Evolutionary conservation across 2,113 vertebrate genomes (phyloP), one percentile per base, ranked within the genome.

Genomic region (Erinaceus europaeus): DNA sequence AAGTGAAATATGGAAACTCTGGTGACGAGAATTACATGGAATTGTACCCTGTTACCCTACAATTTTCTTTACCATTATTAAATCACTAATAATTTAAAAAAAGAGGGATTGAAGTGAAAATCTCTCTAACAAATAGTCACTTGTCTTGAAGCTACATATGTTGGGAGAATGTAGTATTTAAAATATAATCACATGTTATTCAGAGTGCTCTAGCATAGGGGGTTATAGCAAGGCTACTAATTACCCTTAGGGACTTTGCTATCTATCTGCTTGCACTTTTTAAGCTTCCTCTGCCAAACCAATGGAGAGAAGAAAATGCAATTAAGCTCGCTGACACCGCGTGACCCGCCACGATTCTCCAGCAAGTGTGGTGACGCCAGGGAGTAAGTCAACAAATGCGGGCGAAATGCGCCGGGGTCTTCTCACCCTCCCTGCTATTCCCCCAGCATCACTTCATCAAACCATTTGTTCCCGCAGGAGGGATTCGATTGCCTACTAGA

Each of bases 301-400:
- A 9, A 34, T 5, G 32, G 77, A 32, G 62, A 59, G 78, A 86
- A 73, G 36, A n/a, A 86, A 94, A 88, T 67, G 18, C 14, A 92
- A 46, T 64, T 87, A 91, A 92, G 1, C 12, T 48, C 59, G 84
- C 73, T 92, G 34, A 42, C 20, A 11, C 46, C 84, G 12, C 25
- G 32, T 77, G n/a, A 25, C 36, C 12, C 23, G 68, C 3, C 13
- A 57, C 67, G 68, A 69, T 32, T 3, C 48, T 32, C 6, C 20
- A 74, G 32, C 12, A 61, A 71, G 73, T 32, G 40, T 52, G 42
- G n/a, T 59, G 36, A 46, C 48, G 80, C 23, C 75, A n/a, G 44
- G 27, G 77, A 64, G 44, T 57, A 84, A 48, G 21, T 25, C 40
- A 77, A 75, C 8, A 46, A 48, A 38, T 44, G 27, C 17, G 23